phyloP scores from a whole-genome alignment of 2,888 invertebrate genomes.

The Agrochola circellaris region DNA sequence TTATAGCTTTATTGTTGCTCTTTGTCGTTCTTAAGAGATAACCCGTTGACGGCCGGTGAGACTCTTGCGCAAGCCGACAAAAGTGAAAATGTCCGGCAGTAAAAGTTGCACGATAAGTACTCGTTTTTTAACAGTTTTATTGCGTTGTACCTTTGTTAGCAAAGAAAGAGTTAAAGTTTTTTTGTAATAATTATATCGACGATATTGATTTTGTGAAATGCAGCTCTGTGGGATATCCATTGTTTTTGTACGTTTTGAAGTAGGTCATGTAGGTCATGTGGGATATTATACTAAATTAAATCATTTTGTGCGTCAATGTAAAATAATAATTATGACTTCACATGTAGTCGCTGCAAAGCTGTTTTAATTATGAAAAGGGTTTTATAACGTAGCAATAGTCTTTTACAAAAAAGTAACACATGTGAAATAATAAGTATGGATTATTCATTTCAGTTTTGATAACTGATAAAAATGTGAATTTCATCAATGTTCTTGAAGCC shows the following conservation, averaged over 20 bases:
- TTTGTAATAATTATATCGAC: not conserved
- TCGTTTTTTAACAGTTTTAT: conserved; percentile 66
- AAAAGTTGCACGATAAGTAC: conserved; percentile 78
- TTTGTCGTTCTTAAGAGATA: conserved; percentile 72
- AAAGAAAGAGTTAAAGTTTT: conserved; percentile 69
- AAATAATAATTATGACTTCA: not conserved
- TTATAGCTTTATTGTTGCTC: conserved; percentile 81
- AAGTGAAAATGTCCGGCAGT: conserved; percentile 86
- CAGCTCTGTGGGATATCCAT: not conserved
- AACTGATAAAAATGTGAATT: not conserved
- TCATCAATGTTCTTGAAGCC: not conserved
- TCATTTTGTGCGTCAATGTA: not conserved
- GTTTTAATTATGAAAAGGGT: not conserved
- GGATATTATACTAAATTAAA: not conserved
- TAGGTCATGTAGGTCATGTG: not conserved
- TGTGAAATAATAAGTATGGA: not conserved
- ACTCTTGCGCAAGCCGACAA: conserved; percentile 86
- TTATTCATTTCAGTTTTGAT: not conserved
- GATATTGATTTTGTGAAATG: not conserved
- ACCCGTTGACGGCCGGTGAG: conserved; percentile 58
- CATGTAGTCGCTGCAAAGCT: not conserved
- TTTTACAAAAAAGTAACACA: not conserved
- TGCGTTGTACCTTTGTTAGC: conserved; percentile 66
- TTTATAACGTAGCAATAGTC: not conserved
- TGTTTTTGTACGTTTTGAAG: not conserved